A percentile compares a stretch with the other conserved stretches of the same genome.
Evolutionary conservation across 2,888 invertebrate species (phyloP).

Genomic region (Leptinotarsa haldemani): DNA sequence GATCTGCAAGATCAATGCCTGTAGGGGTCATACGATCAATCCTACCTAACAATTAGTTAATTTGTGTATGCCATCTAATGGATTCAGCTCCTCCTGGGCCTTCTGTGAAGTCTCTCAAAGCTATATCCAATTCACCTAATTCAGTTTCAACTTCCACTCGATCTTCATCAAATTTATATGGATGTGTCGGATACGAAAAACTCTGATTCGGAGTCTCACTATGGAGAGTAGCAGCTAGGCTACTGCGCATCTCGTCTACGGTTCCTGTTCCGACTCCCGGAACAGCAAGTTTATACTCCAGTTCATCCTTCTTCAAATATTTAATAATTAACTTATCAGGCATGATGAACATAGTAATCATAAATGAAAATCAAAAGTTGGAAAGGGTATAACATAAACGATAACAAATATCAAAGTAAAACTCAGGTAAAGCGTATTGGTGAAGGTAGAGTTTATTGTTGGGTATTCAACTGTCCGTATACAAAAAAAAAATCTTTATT

Average conservation of each 20-base stretch:
- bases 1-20: background rate
- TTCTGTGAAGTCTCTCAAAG: background rate
- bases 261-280: background rate
- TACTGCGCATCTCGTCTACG: background rate
- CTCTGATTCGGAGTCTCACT: slow-evolving; percentile 1
- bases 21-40: background rate
- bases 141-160: background rate
- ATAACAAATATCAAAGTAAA: background rate
- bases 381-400: background rate
- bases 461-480: background rate
- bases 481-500: background rate
- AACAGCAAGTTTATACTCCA: background rate
- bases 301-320: background rate
- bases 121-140: background rate
- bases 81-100: background rate
- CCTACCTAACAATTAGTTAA: slow-evolving; percentile 5
- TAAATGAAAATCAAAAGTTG: background rate
- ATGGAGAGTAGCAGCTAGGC: background rate
- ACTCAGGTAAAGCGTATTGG: background rate
- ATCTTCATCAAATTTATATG: background rate
- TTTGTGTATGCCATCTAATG: slow-evolving; percentile 1
- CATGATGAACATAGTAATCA: background rate
- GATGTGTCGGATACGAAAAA: too few species aligned
- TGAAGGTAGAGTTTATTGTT: too few species aligned
- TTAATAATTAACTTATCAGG: background rate